Conservation (phyloP, 2,113 vertebrate species). For the Larimichthys crocea region DNA sequence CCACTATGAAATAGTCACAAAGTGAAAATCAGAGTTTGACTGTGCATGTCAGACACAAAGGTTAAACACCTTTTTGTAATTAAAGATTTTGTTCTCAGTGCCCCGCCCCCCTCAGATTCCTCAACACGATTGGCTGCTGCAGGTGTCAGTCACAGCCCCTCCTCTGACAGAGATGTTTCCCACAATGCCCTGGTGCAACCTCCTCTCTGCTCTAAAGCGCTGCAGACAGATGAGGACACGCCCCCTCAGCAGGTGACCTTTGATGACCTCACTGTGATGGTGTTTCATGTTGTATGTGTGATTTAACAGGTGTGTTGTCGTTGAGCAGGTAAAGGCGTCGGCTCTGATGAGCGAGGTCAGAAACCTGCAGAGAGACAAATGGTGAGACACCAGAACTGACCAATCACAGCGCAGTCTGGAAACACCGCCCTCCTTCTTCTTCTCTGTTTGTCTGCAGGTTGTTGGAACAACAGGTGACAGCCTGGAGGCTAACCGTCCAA, state of each 20-base stretch:
- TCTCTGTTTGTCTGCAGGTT: slow-evolving; percentile 73
- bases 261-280: background rate
- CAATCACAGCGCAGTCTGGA: background rate
- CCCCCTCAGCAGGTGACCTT: slow-evolving; percentile 62
- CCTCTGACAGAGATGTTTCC: slow-evolving; percentile 1
- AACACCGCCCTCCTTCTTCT: background rate
- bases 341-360: slow-evolving; percentile 67
- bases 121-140: slow-evolving; percentile 2
- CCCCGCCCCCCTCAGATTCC: slow-evolving; percentile 11
- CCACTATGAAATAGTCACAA: too few species aligned
- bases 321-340: slow-evolving; percentile 47
- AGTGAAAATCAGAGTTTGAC: too few species aligned
- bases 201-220: slow-evolving; percentile 52
- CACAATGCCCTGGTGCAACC: background rate
- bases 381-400: slow-evolving; percentile 57
- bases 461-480: slow-evolving; percentile 84
- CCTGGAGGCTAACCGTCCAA: slow-evolving; percentile 81
- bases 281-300: background rate
- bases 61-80: background rate
- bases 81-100: background rate
- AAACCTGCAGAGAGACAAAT: slow-evolving; percentile 81
- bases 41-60: too few species aligned
- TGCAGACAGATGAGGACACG: slow-evolving; percentile 71
- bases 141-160: background rate
- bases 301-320: background rate